A percentile compares a stretch with the other conserved stretches of the same genome.
These are phyloP conservation scores for Lutraria rhynchaena DNA, from an alignment of 1,140 invertebrate genomes.

Conservation along the genomic window DNA sequence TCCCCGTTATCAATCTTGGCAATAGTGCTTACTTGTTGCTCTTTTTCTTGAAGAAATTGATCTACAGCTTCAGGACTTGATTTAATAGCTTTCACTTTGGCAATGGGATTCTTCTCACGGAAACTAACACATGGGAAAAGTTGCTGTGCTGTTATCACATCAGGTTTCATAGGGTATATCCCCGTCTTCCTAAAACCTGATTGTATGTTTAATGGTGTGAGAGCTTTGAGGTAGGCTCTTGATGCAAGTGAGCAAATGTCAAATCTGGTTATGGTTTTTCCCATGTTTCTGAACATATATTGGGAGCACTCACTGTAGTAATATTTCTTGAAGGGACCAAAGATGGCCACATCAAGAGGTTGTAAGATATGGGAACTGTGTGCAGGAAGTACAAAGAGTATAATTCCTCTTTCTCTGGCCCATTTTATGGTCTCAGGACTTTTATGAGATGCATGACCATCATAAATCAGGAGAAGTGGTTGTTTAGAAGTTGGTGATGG, in stretches of 20 bases:
- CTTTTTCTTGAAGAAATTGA: not conserved
- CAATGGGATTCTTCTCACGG: slow-evolving; percentile 1
- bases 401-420: slow-evolving; percentile 25
- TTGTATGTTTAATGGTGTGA: slow-evolving; percentile 31
- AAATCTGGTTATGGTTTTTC: slow-evolving; percentile 3
- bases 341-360: slow-evolving; percentile 16
- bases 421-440: slow-evolving; percentile 1
- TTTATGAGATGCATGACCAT: slow-evolving; percentile 29
- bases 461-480: slow-evolving; percentile 16
- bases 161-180: slow-evolving; percentile 7
- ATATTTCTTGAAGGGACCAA: slow-evolving; percentile 27
- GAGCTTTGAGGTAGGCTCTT: slow-evolving; percentile 17
- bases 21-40: not conserved
- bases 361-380: slow-evolving; percentile 45
- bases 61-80: not conserved
- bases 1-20: not conserved
- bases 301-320: not conserved
- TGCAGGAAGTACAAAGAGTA: slow-evolving; percentile 43
- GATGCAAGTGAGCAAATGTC: slow-evolving; percentile 7
- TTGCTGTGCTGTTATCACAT: not conserved
- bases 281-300: not conserved
- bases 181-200: slow-evolving; percentile 26
- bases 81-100: not conserved
- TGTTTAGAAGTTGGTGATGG: not conserved
- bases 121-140: not conserved